A percentile compares a stretch with the other conserved stretches of the same genome.
Conservation (phyloP, 2,888 invertebrate genomes). For the Lasioglossum pauxillum region DNA sequence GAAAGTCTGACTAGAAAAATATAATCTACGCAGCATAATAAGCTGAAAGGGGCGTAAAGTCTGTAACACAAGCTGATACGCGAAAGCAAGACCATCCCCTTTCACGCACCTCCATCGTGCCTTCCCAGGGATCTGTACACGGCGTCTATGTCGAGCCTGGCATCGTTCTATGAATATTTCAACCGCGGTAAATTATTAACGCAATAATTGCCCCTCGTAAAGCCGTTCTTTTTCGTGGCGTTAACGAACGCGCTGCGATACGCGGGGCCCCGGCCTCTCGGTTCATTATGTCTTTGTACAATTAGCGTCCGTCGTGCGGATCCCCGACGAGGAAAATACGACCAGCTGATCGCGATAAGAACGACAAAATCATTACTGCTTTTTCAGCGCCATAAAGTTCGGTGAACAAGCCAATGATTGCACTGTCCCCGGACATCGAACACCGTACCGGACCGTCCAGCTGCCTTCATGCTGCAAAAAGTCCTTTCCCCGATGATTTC, state of each 20-base stretch:
- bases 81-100: constrained; percentile 15
- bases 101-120: neutral
- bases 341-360: constrained; percentile 55
- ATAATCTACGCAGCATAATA: neutral
- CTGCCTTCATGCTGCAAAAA: neutral
- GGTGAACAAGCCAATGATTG: neutral
- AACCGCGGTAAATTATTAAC: constrained; percentile 67
- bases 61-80: neutral
- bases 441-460: neutral
- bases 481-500: neutral
- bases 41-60: constrained; percentile 5
- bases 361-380: constrained; percentile 47
- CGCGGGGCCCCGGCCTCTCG: constrained; percentile 19
- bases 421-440: neutral
- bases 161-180: constrained; percentile 64
- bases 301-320: constrained; percentile 51
- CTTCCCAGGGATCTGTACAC: neutral
- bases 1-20: constrained; percentile 14
- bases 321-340: constrained; percentile 22
- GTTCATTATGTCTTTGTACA: constrained; percentile 63
- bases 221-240: constrained; percentile 46
- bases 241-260: constrained; percentile 61
- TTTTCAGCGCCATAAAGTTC: constrained; percentile 24
- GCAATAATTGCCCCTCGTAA: constrained; percentile 63
- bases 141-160: constrained; percentile 30